Conservation (phyloP, 92 coral and sea anemone species). For the Desmophyllum pertusum region DNA sequence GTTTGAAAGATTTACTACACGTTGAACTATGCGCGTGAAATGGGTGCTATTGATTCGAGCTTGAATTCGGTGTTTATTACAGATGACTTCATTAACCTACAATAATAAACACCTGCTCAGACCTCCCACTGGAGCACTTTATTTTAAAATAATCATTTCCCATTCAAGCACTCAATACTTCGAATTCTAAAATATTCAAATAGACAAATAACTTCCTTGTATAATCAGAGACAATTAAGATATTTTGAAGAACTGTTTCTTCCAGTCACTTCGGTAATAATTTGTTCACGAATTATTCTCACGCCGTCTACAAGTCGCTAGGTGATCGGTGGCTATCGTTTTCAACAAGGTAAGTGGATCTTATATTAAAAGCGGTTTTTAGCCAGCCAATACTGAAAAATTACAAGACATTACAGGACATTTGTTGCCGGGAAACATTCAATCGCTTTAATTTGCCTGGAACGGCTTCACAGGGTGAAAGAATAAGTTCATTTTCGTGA, state of each 20-base stretch:
- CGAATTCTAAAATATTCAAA: neutral
- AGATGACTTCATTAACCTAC: neutral
- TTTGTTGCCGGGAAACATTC: neutral
- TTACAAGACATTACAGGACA: neutral
- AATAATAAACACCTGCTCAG: neutral
- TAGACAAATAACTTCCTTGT: neutral
- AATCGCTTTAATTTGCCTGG: neutral
- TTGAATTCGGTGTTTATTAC: neutral
- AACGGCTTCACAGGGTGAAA: neutral
- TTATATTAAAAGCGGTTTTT: neutral
- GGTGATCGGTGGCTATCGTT: neutral
- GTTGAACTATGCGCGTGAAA: neutral
- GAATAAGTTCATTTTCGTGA: neutral
- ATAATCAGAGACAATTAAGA: neutral
- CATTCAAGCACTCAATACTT: neutral
- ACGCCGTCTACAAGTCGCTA: too few relatives aligned
- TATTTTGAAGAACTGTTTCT: neutral
- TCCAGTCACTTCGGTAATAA: too few relatives aligned
- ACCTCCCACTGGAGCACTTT: neutral
- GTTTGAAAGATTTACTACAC: neutral
- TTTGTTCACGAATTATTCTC: too few relatives aligned
- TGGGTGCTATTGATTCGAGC: constrained; percentile 1
- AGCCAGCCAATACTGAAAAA: neutral
- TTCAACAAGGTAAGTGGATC: neutral
- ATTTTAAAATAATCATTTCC: neutral